Conservation (phyloP, 2,888 invertebrate genomes). For the Danaus chrysippus region DNA sequence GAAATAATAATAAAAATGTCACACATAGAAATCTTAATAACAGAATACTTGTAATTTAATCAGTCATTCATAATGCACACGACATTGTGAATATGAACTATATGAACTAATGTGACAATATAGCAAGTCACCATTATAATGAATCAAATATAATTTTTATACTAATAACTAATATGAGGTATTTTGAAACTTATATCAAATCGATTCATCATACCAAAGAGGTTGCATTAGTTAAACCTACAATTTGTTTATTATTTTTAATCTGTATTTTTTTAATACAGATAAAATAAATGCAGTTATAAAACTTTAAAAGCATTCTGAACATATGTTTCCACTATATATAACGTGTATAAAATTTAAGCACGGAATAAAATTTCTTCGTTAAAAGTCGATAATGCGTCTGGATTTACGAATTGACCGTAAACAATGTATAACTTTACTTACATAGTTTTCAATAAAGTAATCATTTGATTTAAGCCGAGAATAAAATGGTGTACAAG, state of each 20-base stretch:
- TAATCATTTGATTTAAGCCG: not conserved
- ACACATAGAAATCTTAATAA: not conserved
- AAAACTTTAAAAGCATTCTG: not conserved
- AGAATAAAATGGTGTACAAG: too few species aligned
- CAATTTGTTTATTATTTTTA: too few species aligned
- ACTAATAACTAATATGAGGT: too few species aligned
- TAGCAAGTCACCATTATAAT: not conserved
- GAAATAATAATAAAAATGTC: not conserved
- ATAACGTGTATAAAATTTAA: slow-evolving; percentile 2
- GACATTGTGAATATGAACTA: not conserved
- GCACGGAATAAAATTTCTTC: slow-evolving; percentile 3
- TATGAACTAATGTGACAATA: not conserved
- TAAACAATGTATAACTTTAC: slow-evolving; percentile 15
- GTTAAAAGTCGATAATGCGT: slow-evolving; percentile 14
- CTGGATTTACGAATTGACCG: slow-evolving; percentile 19
- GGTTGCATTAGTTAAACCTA: too few species aligned
- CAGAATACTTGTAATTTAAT: slow-evolving; percentile 2
- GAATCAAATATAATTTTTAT: too few species aligned
- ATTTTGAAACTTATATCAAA: too few species aligned
- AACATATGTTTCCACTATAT: not conserved
- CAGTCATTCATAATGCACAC: not conserved
- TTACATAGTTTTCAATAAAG: not conserved
- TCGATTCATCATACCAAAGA: too few species aligned
- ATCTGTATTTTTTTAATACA: too few species aligned
- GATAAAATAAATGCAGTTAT: not conserved